Evolutionary conservation across 2,888 invertebrate species (phyloP).

Genomic region (Neoaliturus tenellus): DNA sequence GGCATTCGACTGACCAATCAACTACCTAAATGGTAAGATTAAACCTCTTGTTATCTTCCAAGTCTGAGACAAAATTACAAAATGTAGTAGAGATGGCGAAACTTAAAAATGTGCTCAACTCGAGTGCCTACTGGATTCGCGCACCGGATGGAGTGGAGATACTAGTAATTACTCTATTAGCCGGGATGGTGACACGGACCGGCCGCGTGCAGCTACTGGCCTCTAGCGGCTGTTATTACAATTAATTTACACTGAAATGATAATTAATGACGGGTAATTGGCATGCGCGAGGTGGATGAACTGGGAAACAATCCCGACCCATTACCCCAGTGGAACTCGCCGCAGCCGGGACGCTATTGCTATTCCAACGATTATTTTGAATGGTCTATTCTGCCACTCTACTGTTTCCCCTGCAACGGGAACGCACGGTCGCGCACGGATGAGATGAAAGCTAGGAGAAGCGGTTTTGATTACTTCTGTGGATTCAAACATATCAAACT

Average conservation of each 20-base stretch:
- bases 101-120: no score
- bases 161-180: constrained; percentile 25
- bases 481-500: no score
- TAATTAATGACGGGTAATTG: constrained; percentile 55
- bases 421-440: no score
- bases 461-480: no score
- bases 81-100: no score
- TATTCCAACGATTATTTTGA: neutral
- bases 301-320: constrained; percentile 31
- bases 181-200: neutral
- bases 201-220: neutral
- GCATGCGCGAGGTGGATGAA: constrained; percentile 49
- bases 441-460: no score
- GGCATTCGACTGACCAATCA: no score
- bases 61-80: no score
- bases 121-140: no score
- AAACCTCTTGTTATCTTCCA: no score
- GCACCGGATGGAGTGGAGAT: no score
- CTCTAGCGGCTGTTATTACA: constrained; percentile 31
- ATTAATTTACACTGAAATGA: constrained; percentile 52
- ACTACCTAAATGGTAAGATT: no score
- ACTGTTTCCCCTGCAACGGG: neutral
- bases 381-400: neutral
- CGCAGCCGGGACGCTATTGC: neutral
- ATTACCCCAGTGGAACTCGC: neutral